phyloP scores from a whole-genome alignment of 2,888 invertebrate genomes.

The Oeneis ivallda region DNA sequence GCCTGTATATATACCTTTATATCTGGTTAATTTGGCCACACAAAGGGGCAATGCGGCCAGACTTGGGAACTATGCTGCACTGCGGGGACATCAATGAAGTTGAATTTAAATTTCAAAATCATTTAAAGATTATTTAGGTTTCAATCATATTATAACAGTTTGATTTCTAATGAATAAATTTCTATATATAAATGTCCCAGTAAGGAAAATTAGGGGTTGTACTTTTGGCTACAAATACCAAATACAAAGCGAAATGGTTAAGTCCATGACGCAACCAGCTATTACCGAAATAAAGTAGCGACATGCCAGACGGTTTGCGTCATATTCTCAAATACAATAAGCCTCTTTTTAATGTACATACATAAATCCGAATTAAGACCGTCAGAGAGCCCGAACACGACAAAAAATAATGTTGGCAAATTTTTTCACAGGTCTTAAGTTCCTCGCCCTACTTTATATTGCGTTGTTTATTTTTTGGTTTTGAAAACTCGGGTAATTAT shows the following conservation, averaged over 20 bases:
- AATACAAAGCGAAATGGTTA: slow-evolving; percentile 19
- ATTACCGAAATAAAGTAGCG: slow-evolving; percentile 38
- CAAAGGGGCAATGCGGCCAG: too few relatives aligned
- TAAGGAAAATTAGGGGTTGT: slow-evolving; percentile 2
- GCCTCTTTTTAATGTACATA: slow-evolving; percentile 72
- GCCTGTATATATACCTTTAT: too few relatives aligned
- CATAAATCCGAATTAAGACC: slow-evolving; percentile 79
- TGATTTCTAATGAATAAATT: too few relatives aligned
- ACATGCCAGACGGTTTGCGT: slow-evolving; percentile 50
- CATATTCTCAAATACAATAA: slow-evolving; percentile 55
- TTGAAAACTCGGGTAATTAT: slow-evolving; percentile 73
- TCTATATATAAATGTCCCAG: not conserved
- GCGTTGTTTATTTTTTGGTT: slow-evolving; percentile 66
- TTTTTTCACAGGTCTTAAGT: slow-evolving; percentile 77
- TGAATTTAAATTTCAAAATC: too few relatives aligned
- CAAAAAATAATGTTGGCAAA: slow-evolving; percentile 67
- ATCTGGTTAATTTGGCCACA: too few relatives aligned
- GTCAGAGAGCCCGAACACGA: slow-evolving; percentile 58
- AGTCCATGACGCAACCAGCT: slow-evolving; percentile 9
- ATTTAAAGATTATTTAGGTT: too few relatives aligned
- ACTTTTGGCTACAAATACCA: slow-evolving; percentile 19
- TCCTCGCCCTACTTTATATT: slow-evolving; percentile 63
- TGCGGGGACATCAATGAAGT: too few relatives aligned
- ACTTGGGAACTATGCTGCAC: too few relatives aligned
- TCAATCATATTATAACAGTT: too few relatives aligned